These are phyloP conservation scores for Camptogramma bilineatum DNA, from an alignment of 2,888 invertebrate genomes.

Conservation along the genomic window DNA sequence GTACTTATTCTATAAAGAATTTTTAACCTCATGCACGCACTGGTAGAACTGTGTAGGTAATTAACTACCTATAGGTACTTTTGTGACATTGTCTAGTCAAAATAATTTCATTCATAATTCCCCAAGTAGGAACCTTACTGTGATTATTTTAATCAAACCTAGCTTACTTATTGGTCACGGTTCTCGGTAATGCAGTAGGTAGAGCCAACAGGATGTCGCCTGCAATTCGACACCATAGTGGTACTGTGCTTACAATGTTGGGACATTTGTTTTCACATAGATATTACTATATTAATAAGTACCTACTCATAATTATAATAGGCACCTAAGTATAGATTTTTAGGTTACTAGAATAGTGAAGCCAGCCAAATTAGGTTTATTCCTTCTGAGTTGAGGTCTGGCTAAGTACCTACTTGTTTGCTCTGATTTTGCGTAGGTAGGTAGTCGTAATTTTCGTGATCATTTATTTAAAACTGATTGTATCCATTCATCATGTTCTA, in stretches of 20 bases:
- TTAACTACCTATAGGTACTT: background rate
- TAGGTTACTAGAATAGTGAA: background rate
- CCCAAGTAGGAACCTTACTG: background rate
- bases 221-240: conserved; percentile 45
- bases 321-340: too few relatives aligned
- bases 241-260: conserved; percentile 36
- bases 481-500: too few relatives aligned
- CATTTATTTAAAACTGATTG: too few relatives aligned
- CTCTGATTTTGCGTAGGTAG: too few relatives aligned
- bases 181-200: conserved; percentile 46
- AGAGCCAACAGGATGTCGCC: conserved; percentile 48
- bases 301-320: background rate
- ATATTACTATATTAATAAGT: conserved; percentile 12
- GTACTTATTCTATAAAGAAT: too few relatives aligned
- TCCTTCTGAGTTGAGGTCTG: too few relatives aligned
- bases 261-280: conserved; percentile 27
- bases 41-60: too few relatives aligned
- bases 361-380: too few relatives aligned
- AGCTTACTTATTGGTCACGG: conserved; percentile 43
- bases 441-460: too few relatives aligned
- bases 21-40: too few relatives aligned
- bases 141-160: conserved; percentile 27
- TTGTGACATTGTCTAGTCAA: background rate
- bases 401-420: too few relatives aligned
- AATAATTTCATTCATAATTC: conserved; percentile 16